These are phyloP conservation scores for Boloria selene DNA, from an alignment of 2,888 invertebrate genomes.

Conservation along the genomic window DNA sequence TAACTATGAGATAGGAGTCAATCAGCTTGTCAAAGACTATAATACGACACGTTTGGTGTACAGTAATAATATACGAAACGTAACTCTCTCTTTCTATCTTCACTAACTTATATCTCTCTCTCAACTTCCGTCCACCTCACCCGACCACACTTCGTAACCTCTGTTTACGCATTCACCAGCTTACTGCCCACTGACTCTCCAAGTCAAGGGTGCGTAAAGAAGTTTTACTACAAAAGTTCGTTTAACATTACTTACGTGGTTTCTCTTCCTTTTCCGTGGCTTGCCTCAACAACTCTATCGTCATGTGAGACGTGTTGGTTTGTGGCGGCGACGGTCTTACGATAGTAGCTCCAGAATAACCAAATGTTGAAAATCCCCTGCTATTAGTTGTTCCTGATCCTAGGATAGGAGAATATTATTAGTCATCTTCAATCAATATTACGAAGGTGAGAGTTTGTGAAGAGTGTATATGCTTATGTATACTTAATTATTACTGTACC, in stretches of 20 bases:
- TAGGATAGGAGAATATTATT: conserved; percentile 17
- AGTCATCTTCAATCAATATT: not conserved
- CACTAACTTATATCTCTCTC: too few species aligned
- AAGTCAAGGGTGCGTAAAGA: too few species aligned
- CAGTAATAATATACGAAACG: too few species aligned
- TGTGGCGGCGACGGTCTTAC: conserved; percentile 67
- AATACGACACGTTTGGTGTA: too few species aligned
- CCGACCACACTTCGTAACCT: too few species aligned
- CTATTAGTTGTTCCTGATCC: conserved; percentile 60
- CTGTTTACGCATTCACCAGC: too few species aligned
- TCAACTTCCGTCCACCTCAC: too few species aligned
- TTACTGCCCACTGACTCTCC: too few species aligned
- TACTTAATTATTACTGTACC: too few species aligned
- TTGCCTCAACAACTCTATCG: conserved; percentile 66
- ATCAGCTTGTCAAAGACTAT: not conserved
- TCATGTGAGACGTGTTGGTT: conserved; percentile 68
- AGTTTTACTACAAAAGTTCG: not conserved
- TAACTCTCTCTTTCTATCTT: too few species aligned
- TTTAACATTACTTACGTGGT: conserved; percentile 40
- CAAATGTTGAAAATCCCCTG: conserved; percentile 74
- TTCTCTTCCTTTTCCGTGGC: conserved; percentile 57
- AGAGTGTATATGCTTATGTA: too few species aligned
- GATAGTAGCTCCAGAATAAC: conserved; percentile 74
- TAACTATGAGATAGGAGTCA: not conserved
- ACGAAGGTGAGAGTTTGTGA: too few species aligned